Evolutionary conservation across 1,140 invertebrate genomes (phyloP).

Genomic region (Mylabris phalerata): DNA sequence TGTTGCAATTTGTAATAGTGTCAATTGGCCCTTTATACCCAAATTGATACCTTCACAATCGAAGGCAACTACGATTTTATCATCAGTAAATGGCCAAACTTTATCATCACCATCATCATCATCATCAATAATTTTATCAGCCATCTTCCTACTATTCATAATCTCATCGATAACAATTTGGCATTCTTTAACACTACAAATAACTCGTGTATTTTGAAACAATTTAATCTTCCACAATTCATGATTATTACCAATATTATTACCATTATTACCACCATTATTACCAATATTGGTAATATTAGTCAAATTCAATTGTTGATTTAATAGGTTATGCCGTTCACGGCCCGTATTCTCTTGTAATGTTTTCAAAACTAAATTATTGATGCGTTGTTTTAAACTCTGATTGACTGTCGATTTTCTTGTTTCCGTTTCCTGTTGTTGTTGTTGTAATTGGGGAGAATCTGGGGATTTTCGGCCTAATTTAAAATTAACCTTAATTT

Average conservation of each 20-base stretch:
- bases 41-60: constrained; percentile 91
- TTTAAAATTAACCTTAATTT: constrained; percentile 22
- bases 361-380: constrained; percentile 79
- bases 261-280: constrained; percentile 14
- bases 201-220: constrained; percentile 70
- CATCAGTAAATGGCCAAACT: constrained; percentile 38
- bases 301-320: constrained; percentile 34
- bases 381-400: constrained; percentile 78
- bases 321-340: constrained; percentile 56
- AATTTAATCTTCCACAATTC: constrained; percentile 74
- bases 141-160: constrained; percentile 37
- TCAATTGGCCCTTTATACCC: constrained; percentile 75
- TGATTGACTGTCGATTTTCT: constrained; percentile 48
- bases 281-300: background rate
- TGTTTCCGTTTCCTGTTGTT: constrained; percentile 32
- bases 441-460: constrained; percentile 15
- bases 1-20: constrained; percentile 79
- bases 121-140: no score
- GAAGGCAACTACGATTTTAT: constrained; percentile 62
- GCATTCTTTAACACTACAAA: constrained; percentile 70
- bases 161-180: constrained; percentile 71
- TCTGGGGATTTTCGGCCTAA: constrained; percentile 15
- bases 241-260: constrained; percentile 42
- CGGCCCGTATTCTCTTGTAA: constrained; percentile 84
- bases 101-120: background rate